Evolutionary conservation across 2,113 vertebrate genomes (phyloP), one percentile per base, ranked within the genome.

Genomic region (Corythornis vintsioides): DNA sequence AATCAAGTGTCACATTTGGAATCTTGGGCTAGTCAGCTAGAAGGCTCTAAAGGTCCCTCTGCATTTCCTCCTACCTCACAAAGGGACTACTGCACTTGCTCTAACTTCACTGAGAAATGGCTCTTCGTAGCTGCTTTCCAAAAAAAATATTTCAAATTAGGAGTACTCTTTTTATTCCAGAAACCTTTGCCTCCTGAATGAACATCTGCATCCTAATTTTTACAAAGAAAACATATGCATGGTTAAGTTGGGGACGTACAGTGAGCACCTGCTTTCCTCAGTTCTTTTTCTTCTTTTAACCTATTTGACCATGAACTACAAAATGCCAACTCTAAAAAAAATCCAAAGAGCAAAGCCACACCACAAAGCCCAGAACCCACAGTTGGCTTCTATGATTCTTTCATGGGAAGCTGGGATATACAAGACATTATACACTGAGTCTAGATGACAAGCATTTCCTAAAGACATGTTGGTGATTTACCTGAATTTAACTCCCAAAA

Each of bases 21-120:
- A 96, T 38, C 0, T 0, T 4, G 40, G 48, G 25, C 19, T 59
- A 56, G 75, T 26, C 57, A 87, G 0, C 63, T 31, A 0, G 2
- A 29, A 63, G 47, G 52, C 59, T 19, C 59, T 22, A n/a, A 86
- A 64, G 50, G 56, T 13, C 56, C 1, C 53, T 66, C 13, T n/a
- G 47, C 26, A 10, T 50, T 67, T 66, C 57, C 40, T 60, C 55
- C 81, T 31, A 19, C 42, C 38, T 8, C 45, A 72, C 0, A 10
- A 21, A 28, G 45, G 56, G 69, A 40, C 48, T 52, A 26, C 43
- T 52, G 48, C 18, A 21, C 31, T 45, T 3, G 60, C 15, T 53
- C 25, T 31, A 33, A 35, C 42, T 66, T 29, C 4, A 19, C 3
- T 43, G 33, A 83, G 47, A 82, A 86, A 24, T 3, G 10, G 21